phyloP scores from a whole-genome alignment of 2,888 invertebrate species.

The Gandaritis pyraliata region DNA sequence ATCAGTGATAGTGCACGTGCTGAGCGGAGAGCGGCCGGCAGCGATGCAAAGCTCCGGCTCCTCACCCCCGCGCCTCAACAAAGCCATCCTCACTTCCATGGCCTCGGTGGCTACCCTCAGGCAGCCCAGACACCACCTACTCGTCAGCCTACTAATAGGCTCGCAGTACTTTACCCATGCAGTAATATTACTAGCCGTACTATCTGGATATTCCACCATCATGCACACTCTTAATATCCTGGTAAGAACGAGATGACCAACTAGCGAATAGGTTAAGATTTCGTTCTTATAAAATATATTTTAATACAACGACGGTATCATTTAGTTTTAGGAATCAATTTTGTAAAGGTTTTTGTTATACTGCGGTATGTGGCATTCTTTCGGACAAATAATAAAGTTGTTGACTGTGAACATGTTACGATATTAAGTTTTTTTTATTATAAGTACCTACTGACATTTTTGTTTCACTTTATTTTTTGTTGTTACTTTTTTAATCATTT shows the following conservation, averaged over 20 bases:
- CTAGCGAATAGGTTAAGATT: constrained; percentile 34
- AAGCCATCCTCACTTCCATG: constrained; percentile 62
- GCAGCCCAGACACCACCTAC: constrained; percentile 50
- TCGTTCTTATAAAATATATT: constrained; percentile 21
- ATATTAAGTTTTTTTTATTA: background rate
- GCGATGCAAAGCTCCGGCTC: constrained; percentile 85
- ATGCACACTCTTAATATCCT: constrained; percentile 24
- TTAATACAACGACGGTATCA: constrained; percentile 42
- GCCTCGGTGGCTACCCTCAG: constrained; percentile 60
- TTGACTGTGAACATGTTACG: constrained; percentile 8
- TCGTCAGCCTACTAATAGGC: constrained; percentile 50
- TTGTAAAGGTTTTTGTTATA: constrained; percentile 22
- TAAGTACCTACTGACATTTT: no score
- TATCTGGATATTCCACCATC: constrained; percentile 34
- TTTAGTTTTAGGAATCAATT: constrained; percentile 23
- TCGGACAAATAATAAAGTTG: constrained; percentile 35
- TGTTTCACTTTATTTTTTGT: no score
- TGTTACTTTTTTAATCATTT: no score
- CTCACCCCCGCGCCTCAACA: constrained; percentile 63
- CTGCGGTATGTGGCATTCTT: constrained; percentile 34
- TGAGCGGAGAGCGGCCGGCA: constrained; percentile 89
- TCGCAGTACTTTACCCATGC: constrained; percentile 51
- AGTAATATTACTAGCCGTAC: constrained; percentile 48
- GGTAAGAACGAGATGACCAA: constrained; percentile 68
- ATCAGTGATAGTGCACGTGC: constrained; percentile 92